Evolutionary conservation across 2,888 invertebrate species (phyloP), one percentile per base, ranked within the genome.

Genomic region (Netelia inedita): DNA sequence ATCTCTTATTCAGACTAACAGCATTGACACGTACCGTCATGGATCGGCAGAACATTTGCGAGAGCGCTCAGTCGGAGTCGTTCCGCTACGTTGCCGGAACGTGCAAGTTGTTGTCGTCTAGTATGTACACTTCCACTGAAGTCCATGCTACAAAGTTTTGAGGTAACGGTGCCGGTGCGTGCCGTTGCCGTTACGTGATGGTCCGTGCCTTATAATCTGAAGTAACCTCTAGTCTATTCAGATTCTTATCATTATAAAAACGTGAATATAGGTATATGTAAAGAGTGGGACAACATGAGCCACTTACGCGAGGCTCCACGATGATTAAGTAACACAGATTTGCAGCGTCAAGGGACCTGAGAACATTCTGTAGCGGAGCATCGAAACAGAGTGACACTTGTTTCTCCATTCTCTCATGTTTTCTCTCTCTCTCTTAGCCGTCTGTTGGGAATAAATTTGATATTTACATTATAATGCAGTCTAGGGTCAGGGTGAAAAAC

Each of bases 401-500:
- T 85, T 79, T 72, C 82, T 46, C 55, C 83, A 68, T 73, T 82
- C 79, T 73, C 57, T 72, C 16, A n/a, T 16, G n/a, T 23, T 66
- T 9, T 53, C 23, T n/a, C 16, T 21, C 46, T 35, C n/a, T 72
- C 57, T 79, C 72, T 79, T 69, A 76, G 66, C 87, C 88, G 89
- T 88, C 88, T 88, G 81, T 71, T 85, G 89, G 86, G 90, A 90
- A 91, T 90, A 91, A 91, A 85, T 65, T 87, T 84, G 87, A 88
- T 89, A 91, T 92, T 92, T 91, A 89, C 92, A 91, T 91, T 89
- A 91, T 91, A 92, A 92, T 92, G 87, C 87, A 82, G 65, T 85
- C 57, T 79, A 63, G 85, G 81, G 81, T 79, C 85, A 75, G 79
- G 61, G 71, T 85, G 66, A 63, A 72, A 79, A 81, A 72, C 82